phyloP scores from a whole-genome alignment of 2,113 vertebrate species.

The Circaetus gallicus region DNA sequence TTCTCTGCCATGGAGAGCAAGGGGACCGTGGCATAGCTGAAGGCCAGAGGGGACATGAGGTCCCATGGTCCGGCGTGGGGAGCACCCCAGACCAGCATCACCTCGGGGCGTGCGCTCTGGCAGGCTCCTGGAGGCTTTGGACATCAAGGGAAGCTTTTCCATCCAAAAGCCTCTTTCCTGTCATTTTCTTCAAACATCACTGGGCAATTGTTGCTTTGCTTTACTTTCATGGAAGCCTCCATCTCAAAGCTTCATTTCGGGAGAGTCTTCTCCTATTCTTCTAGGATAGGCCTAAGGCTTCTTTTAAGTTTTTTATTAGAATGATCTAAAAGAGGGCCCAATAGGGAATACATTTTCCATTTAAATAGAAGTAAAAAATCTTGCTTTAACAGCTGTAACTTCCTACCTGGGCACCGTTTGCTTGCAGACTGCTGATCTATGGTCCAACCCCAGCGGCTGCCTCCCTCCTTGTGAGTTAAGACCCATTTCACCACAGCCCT shows the following conservation, averaged over 20 bases:
- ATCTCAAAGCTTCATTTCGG: neutral
- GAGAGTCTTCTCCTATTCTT: neutral
- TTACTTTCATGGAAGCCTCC: neutral
- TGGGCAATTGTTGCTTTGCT: neutral
- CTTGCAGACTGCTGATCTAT: neutral
- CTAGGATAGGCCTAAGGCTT: neutral
- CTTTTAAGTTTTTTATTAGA: neutral
- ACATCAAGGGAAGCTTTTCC: neutral
- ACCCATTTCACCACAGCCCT: neutral
- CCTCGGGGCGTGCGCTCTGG: accelerated
- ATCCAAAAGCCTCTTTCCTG: neutral
- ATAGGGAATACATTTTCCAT: neutral
- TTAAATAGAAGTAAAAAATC: neutral
- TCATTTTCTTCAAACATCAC: neutral
- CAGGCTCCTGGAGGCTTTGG: neutral
- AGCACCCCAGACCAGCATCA: neutral
- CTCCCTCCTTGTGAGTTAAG: neutral
- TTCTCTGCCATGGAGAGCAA: neutral
- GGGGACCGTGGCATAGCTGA: accelerated
- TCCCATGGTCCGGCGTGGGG: accelerated
- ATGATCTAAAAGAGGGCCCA: neutral
- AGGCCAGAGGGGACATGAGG: neutral
- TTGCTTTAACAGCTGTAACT: neutral
- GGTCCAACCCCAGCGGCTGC: neutral
- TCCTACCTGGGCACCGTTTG: neutral